Conservation (phyloP, 1,140 invertebrate species). For the Gonioctena quinquepunctata region DNA sequence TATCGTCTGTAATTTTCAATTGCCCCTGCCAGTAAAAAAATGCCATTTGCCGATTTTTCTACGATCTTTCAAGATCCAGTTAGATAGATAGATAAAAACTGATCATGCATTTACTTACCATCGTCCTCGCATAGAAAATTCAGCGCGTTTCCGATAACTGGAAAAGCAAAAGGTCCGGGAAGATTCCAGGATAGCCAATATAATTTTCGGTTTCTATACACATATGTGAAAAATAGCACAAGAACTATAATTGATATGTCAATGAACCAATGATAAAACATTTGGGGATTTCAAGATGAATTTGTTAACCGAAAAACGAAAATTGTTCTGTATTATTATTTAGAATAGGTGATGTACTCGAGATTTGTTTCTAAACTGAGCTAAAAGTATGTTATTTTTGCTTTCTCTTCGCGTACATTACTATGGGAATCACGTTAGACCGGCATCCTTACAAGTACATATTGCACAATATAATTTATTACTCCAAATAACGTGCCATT, state of each 20-base stretch:
- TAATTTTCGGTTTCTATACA: neutral
- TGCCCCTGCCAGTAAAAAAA: too few relatives aligned
- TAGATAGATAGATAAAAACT: too few relatives aligned
- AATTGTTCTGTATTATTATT: too few relatives aligned
- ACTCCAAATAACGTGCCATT: neutral
- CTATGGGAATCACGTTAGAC: neutral
- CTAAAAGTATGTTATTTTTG: too few relatives aligned
- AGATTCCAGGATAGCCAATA: conserved; percentile 20
- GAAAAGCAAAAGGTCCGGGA: conserved; percentile 40
- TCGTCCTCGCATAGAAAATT: conserved; percentile 32
- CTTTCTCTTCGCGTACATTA: too few relatives aligned
- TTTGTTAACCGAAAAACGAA: too few relatives aligned
- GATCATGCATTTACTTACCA: conserved; percentile 26
- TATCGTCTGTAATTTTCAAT: too few relatives aligned
- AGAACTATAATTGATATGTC: neutral
- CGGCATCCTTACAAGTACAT: neutral
- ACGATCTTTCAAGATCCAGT: too few relatives aligned
- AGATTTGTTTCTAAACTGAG: neutral
- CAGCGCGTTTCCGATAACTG: conserved; percentile 32
- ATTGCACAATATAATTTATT: neutral
- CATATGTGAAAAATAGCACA: neutral
- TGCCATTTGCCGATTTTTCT: too few relatives aligned
- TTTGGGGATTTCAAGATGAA: too few relatives aligned
- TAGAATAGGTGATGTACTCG: too few relatives aligned
- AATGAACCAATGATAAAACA: neutral